Evolutionary conservation across 1,140 invertebrate genomes (phyloP), one percentile per base, ranked within the genome.

Genomic region (Trachymyrmex cornetzi): DNA sequence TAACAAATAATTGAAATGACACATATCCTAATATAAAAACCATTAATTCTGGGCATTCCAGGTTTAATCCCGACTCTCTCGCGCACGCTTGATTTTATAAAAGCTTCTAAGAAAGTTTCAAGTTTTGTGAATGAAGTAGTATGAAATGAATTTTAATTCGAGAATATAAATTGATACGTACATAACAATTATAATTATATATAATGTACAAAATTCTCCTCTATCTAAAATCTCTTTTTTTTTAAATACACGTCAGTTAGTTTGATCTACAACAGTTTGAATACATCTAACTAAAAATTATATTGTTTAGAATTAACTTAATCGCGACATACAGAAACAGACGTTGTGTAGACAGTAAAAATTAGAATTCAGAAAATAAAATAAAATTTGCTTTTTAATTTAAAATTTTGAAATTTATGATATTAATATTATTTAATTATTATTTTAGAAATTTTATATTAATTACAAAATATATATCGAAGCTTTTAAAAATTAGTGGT

Each of bases 311-410:
- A 38, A 38, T 38, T 38, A 34, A 34, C 6, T 34, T 34, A 38
- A 38, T 38, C 34, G 7, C 7, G 34, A 38, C 7, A 38, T 38
- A 34, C 30, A 38, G 1, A 38, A 38, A 7, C 7, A 38, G 6
- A 38, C 34, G 6, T 38, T 38, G 34, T 34, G 14, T 34, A 64
- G 30, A 44, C 27, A 24, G 2, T 19, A 44, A 27, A 44, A 61
- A 0, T 57, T 2, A 2, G 19, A 57, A 57, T 34, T 34, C 6
- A 44, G 4, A 44, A 63, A 77, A 44, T 63, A 3, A 7, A 63
- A 77, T 61, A 30, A 63, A 63, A 77, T 27, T 30, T 53, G 12
- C 27, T 63, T 77, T 44, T 63, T 77, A 48, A 77, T 44, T 63
- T 3, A 48, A 77, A 4, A 77, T 63, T 48, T 59, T 14, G 34